These are phyloP conservation scores for Phyto melanocephala DNA, from an alignment of 2,888 invertebrate genomes.

Conservation along the genomic window DNA sequence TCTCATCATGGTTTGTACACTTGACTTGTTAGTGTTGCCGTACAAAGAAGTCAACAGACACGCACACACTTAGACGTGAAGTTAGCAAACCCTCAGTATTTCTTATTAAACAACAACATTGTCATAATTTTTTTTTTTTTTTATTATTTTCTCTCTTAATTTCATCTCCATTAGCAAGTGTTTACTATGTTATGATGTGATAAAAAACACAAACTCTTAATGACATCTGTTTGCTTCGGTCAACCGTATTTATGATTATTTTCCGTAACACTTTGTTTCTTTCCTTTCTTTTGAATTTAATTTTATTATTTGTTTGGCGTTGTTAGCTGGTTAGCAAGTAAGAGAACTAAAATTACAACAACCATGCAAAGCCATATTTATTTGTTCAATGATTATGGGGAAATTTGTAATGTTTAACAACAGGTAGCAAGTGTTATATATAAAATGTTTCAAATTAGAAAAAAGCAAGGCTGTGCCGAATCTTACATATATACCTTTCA, in stretches of 20 bases:
- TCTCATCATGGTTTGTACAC: too few relatives aligned
- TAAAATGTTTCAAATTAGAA: too few relatives aligned
- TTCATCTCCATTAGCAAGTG: too few relatives aligned
- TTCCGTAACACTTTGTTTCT: background rate
- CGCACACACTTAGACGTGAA: too few relatives aligned
- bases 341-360: background rate
- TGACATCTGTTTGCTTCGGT: conserved; percentile 3
- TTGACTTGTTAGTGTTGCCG: too few relatives aligned
- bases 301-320: background rate
- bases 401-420: conserved; percentile 5
- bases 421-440: conserved; percentile 10
- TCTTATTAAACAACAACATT: too few relatives aligned
- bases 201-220: background rate
- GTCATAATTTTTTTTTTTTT: too few relatives aligned
- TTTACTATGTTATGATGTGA: background rate
- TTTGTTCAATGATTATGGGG: conserved; percentile 8
- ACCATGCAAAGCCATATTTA: background rate
- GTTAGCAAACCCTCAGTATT: too few relatives aligned
- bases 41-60: too few relatives aligned
- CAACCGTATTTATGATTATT: background rate
- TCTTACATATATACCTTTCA: too few relatives aligned
- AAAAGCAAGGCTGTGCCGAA: too few relatives aligned
- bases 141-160: too few relatives aligned
- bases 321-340: background rate
- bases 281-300: background rate